Percentiles rank a stretch among this genome's conserved stretches.
These are phyloP conservation scores for Prorops nasuta DNA, from an alignment of 1,140 invertebrate genomes.

Conservation along the genomic window DNA sequence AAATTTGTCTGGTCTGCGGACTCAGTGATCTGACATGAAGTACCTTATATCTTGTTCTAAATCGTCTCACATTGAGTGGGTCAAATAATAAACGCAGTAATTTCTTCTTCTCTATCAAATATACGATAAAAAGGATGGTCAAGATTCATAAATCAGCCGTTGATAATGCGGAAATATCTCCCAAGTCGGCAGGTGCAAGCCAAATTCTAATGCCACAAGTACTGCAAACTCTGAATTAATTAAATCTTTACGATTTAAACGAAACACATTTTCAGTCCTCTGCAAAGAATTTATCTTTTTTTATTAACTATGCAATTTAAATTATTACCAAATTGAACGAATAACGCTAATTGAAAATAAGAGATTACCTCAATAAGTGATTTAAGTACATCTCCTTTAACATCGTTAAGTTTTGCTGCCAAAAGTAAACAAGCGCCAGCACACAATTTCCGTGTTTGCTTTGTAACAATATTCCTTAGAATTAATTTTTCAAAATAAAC, in stretches of 20 bases:
- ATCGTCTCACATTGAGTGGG: no score
- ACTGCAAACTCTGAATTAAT: slow-evolving; percentile 91
- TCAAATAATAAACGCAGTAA: no score
- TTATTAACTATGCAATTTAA: not conserved
- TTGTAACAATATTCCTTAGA: slow-evolving; percentile 88
- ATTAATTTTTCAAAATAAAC: slow-evolving; percentile 98
- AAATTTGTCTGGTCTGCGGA: no score
- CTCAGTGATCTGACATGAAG: no score
- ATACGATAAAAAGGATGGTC: slow-evolving; percentile 52
- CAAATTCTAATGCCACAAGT: slow-evolving; percentile 91
- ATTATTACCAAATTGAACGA: not conserved
- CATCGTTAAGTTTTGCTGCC: slow-evolving; percentile 94
- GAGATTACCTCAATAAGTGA: slow-evolving; percentile 78
- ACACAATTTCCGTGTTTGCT: slow-evolving; percentile 92
- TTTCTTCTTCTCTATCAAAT: no score
- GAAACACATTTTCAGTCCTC: slow-evolving; percentile 87
- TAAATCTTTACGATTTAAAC: slow-evolving; percentile 88
- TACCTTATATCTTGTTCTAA: no score
- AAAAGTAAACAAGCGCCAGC: slow-evolving; percentile 91
- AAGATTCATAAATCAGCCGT: slow-evolving; percentile 84
- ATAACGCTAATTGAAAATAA: slow-evolving; percentile 12
- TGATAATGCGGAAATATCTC: slow-evolving; percentile 95
- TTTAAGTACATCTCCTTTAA: slow-evolving; percentile 85
- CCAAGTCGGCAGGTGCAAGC: slow-evolving; percentile 85
- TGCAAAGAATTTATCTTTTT: slow-evolving; percentile 48